These are phyloP conservation scores for Trachelus troglodyta DNA, from an alignment of 2,888 invertebrate genomes.

Conservation along the genomic window DNA sequence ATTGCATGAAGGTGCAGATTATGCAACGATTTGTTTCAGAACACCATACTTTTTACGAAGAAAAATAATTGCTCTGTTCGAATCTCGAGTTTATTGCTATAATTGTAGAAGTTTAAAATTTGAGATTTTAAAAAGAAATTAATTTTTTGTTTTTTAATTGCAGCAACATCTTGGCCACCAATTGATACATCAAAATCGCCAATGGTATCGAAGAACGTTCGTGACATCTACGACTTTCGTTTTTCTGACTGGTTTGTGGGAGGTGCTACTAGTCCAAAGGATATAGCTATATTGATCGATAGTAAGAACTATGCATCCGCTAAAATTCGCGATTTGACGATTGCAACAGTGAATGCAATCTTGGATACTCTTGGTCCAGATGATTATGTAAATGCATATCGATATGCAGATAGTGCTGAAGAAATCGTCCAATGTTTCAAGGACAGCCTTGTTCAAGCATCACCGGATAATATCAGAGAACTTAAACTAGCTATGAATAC, in stretches of 20 bases:
- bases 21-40: no score
- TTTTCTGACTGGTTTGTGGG: constrained; percentile 96
- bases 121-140: no score
- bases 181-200: constrained; percentile 71
- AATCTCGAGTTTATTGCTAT: no score
- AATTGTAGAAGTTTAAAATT: no score
- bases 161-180: constrained; percentile 87
- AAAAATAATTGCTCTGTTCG: no score
- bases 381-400: constrained; percentile 95
- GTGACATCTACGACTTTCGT: constrained; percentile 93
- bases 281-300: constrained; percentile 94
- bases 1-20: no score
- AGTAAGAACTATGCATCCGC: constrained; percentile 90
- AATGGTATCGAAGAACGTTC: constrained; percentile 80
- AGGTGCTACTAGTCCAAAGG: constrained; percentile 97
- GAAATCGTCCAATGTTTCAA: constrained; percentile 92
- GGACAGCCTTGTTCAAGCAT: constrained; percentile 88
- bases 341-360: constrained; percentile 88
- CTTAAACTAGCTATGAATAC: constrained; percentile 81
- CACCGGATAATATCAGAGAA: constrained; percentile 84
- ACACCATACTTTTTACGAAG: no score
- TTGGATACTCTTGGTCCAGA: constrained; percentile 96
- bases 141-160: constrained; percentile 15
- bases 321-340: constrained; percentile 85
- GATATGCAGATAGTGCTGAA: constrained; percentile 85